Evolutionary conservation across 1,140 invertebrate species (phyloP), one percentile per base, ranked within the genome.

Genomic region (Phortica variegata): DNA sequence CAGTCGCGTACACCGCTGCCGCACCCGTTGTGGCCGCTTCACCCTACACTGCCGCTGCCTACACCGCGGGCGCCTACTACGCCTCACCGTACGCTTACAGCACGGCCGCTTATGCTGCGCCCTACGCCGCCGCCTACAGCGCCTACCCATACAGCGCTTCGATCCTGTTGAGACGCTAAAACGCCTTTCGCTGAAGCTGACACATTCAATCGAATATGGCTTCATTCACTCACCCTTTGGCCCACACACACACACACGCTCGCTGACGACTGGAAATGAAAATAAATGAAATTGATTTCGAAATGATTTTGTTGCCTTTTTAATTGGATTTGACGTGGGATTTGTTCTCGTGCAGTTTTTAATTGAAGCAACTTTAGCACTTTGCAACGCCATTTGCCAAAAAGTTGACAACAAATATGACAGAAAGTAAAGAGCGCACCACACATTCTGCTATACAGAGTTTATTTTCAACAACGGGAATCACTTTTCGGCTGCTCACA

Each of bases 61-160:
- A 43, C 13, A 13, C 29, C 36, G 19, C n/a, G n/a, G n/a, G n/a
- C n/a, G 39, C 21, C 3, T 21, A 29, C 23, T 29, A 34, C 40
- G 34, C 51, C 13, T 42, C 51, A 10, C 21, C n/a, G n/a, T n/a
- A n/a, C n/a, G n/a, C 32, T 13, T 44, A 42, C 19, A 38, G 34
- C 31, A 26, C 52, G 23, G 26, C 45, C 16, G n/a, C n/a, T n/a
- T 37, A 68, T 20, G 60, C 63, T 4, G 43, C 63, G 3, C 58
- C 63, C 18, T 72, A 71, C 34, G 19, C 49, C 10, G 54, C 49
- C 13, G 49, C 68, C 51, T 61, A 61, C 48, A 54, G 55, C 39
- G 58, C 65, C 6, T 68, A 68, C 36, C 65, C 65, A 34, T 69
- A 69, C 54, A 69, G 65, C 47, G 61, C 65, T 1, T 29, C 58